Percentiles rank a stretch among this genome's conserved stretches.
Conservation (phyloP, 2,113 vertebrate species). For the crab-eating macaque (Macaca fascicularis) region T2T-MFA8v1.1 NC_088395.1:14203501-14204000, state of each 20-base stretch:
- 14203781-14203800: conserved; percentile 20
- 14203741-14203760: conserved; percentile 13
- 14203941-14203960: background rate
- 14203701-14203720: conserved; percentile 52
- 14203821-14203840: conserved; percentile 9
- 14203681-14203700: conserved; percentile 61
- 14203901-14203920: background rate
- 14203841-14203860: background rate
- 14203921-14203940: conserved; percentile 19
- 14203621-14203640: conserved; percentile 60
- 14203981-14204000: background rate
- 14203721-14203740: background rate
- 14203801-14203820: background rate
- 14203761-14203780: background rate
- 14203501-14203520: conserved; percentile 49
- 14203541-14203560: conserved; percentile 67
- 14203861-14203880: conserved; percentile 46
- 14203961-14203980: background rate
- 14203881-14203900: conserved; percentile 29
- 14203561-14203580: conserved; percentile 52
- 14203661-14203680: conserved; percentile 65
- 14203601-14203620: conserved; percentile 51
- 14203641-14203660: conserved; percentile 67
- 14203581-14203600: conserved; percentile 66
- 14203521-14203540: conserved; percentile 28